These are phyloP conservation scores for Scaptomyza pallida DNA, from an alignment of 1,140 invertebrate species.

Conservation along the genomic window DNA sequence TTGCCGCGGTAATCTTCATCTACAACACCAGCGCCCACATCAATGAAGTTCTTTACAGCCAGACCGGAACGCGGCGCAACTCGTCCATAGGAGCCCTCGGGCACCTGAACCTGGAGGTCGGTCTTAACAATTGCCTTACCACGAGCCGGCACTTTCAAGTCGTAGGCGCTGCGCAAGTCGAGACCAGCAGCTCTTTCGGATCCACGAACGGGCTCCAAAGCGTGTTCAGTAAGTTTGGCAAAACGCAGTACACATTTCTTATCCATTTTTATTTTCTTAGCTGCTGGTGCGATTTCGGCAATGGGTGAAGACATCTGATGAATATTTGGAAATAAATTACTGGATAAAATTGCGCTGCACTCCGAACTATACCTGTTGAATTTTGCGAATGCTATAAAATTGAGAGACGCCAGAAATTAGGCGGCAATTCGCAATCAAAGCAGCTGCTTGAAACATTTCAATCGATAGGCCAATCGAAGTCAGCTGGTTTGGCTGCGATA, in stretches of 20 bases:
- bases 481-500: background rate
- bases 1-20: constrained; percentile 97
- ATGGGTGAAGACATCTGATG: constrained; percentile 54
- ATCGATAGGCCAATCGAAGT: constrained; percentile 6
- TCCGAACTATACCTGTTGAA: constrained; percentile 9
- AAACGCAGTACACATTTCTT: constrained; percentile 87
- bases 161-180: constrained; percentile 96
- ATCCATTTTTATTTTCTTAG: constrained; percentile 84
- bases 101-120: constrained; percentile 94
- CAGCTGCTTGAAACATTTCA: background rate
- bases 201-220: constrained; percentile 91
- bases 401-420: constrained; percentile 3
- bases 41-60: constrained; percentile 97
- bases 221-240: constrained; percentile 91
- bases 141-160: constrained; percentile 91
- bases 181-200: constrained; percentile 94
- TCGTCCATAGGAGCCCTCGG: constrained; percentile 96
- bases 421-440: constrained; percentile 1
- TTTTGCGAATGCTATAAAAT: background rate
- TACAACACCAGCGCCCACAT: constrained; percentile 98
- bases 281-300: constrained; percentile 44
- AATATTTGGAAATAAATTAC: background rate
- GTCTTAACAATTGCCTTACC: constrained; percentile 96
- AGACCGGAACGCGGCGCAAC: constrained; percentile 98
- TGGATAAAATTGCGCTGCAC: background rate